Evolutionary conservation across 2,113 vertebrate genomes (phyloP), one percentile per base, ranked within the genome.

Genomic region (Leiothrix lutea): DNA sequence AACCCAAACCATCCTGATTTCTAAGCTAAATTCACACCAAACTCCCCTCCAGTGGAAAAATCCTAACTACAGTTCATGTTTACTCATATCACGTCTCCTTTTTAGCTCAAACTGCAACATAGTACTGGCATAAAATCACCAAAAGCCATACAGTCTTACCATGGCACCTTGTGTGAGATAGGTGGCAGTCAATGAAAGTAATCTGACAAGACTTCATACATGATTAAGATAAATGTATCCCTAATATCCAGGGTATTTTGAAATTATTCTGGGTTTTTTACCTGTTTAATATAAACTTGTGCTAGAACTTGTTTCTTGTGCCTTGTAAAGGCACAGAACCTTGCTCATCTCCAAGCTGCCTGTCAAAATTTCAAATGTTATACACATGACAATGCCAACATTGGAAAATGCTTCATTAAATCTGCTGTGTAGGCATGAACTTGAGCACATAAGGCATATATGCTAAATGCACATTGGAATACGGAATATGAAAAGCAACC

Each of bases 161-260:
- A 4, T 88, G 60, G 20, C 51, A 80, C 83, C 65, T 86, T 66
- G 8, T 72, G 73, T 57, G 62, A 91, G 65, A 33, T 44, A 87
- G 65, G 78, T 94, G 91, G 33, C 87, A 89, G 70, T 89, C 80
- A 85, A 50, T 69, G 50, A 80, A 91, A 92, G 82, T 54, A 50
- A 57, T 75, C 78, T 80, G 36, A 57, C 36, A 77, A 8, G 77
- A 60, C 8, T 65, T 79, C 40, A 58, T 73, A 45, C 26, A 29
- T 57, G 14, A 65, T 75, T 79, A 54, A 91, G 77, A 50, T 79
- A 67, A 69, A 33, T 23, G 9, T 44, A 62, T 48, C 6, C 1
- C 36, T 62, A 77, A 50, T 80, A 87, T 42, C 50, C 38, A 81
- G 18, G 45, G 9, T 48, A 31, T 84, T 95, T 67, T 79, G 42